Conservation (phyloP, 2,888 invertebrate genomes). For the Steinernema carpocapsae region DNA sequence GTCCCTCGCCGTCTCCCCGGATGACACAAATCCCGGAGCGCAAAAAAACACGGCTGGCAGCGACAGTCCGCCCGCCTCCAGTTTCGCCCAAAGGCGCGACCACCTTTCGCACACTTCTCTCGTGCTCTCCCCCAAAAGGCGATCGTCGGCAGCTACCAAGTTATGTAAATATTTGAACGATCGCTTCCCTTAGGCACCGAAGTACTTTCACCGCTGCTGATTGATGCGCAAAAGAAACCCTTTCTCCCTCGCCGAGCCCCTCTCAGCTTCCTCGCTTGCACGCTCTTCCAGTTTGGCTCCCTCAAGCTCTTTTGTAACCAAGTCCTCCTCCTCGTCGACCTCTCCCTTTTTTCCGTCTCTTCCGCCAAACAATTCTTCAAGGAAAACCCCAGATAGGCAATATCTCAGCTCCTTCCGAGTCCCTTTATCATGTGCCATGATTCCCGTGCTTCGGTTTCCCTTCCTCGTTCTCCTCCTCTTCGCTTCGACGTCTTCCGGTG, state of each 20-base stretch:
- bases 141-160: conserved; percentile 30
- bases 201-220: conserved; percentile 1
- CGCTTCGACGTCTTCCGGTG: background rate
- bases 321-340: background rate
- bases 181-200: conserved; percentile 29
- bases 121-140: conserved; percentile 23
- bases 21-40: conserved; percentile 34
- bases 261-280: background rate
- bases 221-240: conserved; percentile 28
- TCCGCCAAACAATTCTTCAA: background rate
- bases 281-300: background rate
- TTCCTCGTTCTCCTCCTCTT: conserved; percentile 28
- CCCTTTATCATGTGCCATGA: conserved; percentile 10
- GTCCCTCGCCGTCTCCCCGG: conserved; percentile 11
- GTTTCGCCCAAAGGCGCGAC: background rate
- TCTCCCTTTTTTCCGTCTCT: background rate
- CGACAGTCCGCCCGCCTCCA: background rate
- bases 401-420: background rate
- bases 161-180: conserved; percentile 28
- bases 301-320: background rate
- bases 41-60: conserved; percentile 22
- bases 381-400: background rate
- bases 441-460: background rate
- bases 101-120: conserved; percentile 25
- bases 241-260: background rate